Base-by-base conservation (phyloP, 1,140 invertebrate genomes). In the Cyrtorhinus lividipennis region DNA sequence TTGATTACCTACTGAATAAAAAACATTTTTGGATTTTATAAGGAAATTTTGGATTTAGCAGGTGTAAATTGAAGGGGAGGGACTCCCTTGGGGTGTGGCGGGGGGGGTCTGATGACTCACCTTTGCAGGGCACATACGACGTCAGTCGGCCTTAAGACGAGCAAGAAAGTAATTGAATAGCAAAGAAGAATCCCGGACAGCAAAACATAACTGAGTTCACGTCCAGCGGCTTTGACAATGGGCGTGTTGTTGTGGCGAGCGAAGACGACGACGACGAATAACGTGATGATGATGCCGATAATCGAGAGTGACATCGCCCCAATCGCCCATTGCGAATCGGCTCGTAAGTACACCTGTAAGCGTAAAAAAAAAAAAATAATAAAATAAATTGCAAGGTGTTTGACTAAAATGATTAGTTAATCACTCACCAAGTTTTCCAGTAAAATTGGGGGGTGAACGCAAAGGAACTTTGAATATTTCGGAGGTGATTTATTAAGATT, bases 131-230 rank as follows among this genome's bases (percentile, higher is more conserved):
- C 81, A 69, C 87, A 90, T 22, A 88, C 82, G 61, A 86, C 71
- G 71, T 89, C 81, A 2, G 81, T 86, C 0, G 87, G 87, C 64
- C 83, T 80, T 12, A 92, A 72, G 3, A 93, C 83, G 13, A 95
- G 77, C 1, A 85, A 80, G 72, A 92, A 92, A 1, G 91, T 92
- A 62, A 94, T 84, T 46, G 83, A 80, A 75, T 93, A 95, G 75
- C 92, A 94, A 73, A 92, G 80, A 53, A 93, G 79, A 66, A 95
- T 88, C 1, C 91, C 92, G 15, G 79, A 81, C 18, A 95, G 76
- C 46, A 95, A 80, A 2, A 95, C 85, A 71, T 88, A 92, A 64
- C 87, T 91, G 44, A 95, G 77, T 75, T 95, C 92, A 60, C 91
- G 77, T 2, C 91, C 91, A 3, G 89, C 89, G 0, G 92, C 91